These are phyloP conservation scores for Cartodere bifasciata DNA, from an alignment of 2,888 invertebrate genomes.

Conservation along the genomic window DNA sequence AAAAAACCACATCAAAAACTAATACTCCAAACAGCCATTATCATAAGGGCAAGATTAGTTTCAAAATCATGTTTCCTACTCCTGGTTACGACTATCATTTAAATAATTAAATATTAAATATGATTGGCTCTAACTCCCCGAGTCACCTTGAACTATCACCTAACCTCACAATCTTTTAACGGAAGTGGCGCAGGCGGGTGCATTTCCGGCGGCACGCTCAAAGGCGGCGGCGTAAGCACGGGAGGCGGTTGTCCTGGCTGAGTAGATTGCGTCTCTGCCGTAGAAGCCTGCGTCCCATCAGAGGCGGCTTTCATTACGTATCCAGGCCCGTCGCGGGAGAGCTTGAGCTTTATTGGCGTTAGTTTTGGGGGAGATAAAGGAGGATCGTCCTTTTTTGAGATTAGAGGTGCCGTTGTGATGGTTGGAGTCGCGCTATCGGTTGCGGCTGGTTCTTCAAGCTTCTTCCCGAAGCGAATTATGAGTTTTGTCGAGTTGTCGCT, in stretches of 20 bases:
- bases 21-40: too few relatives aligned
- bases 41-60: too few relatives aligned
- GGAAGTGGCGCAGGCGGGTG: constrained; percentile 39
- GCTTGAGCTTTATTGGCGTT: constrained; percentile 72
- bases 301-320: constrained; percentile 43
- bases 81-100: constrained; percentile 11
- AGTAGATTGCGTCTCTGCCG: constrained; percentile 26
- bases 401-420: too few relatives aligned
- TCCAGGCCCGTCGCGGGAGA: constrained; percentile 66
- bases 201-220: constrained; percentile 16
- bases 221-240: constrained; percentile 16
- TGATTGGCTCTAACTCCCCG: constrained; percentile 23
- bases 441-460: constrained; percentile 35
- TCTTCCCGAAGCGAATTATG: constrained; percentile 59
- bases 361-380: constrained; percentile 36
- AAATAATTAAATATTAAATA: constrained; percentile 15
- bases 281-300: constrained; percentile 23
- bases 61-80: too few relatives aligned
- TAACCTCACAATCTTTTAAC: constrained; percentile 76
- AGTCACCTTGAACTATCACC: too few relatives aligned
- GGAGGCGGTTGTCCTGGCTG: constrained; percentile 27
- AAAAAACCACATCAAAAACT: too few relatives aligned
- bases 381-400: constrained; percentile 11
- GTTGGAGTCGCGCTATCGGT: constrained; percentile 14
- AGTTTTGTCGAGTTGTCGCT: constrained; percentile 51